Conservation (phyloP, 2,888 invertebrate genomes). For the Epicampocera succincta region DNA sequence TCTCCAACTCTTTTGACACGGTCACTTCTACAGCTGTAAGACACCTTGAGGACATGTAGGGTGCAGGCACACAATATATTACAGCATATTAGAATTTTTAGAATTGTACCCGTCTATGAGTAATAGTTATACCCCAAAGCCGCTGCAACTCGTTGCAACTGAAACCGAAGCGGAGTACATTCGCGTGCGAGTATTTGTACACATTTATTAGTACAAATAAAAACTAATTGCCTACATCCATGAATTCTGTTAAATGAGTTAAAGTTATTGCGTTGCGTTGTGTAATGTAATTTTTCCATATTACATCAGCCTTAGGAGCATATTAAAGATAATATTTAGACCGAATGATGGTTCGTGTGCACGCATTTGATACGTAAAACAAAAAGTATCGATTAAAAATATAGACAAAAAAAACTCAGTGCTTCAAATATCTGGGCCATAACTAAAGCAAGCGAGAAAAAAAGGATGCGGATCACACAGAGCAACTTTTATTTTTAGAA, state of each 20-base stretch:
- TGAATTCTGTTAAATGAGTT: constrained; percentile 20
- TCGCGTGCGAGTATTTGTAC: neutral
- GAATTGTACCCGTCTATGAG: no score
- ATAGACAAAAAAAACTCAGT: neutral
- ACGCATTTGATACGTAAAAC: neutral
- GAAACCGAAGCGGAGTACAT: neutral
- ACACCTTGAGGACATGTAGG: neutral
- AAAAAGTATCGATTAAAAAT: neutral
- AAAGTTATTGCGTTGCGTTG: constrained; percentile 58
- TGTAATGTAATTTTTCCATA: constrained; percentile 61
- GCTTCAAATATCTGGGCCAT: no score
- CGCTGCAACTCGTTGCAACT: constrained; percentile 15
- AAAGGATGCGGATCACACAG: no score
- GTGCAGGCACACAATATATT: no score
- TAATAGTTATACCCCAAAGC: constrained; percentile 49
- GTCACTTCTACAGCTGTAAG: neutral
- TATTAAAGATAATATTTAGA: no score
- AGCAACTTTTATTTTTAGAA: no score
- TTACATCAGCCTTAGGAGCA: constrained; percentile 16
- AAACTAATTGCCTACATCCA: constrained; percentile 51
- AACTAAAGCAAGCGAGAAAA: no score
- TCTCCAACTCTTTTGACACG: no score
- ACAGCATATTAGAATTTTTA: neutral
- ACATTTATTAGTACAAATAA: constrained; percentile 9
- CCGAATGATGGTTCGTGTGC: no score